Percentiles rank a stretch among this genome's conserved stretches.
Conservation (phyloP, 2,113 vertebrate species). For the Hippopotamus amphibius region DNA sequence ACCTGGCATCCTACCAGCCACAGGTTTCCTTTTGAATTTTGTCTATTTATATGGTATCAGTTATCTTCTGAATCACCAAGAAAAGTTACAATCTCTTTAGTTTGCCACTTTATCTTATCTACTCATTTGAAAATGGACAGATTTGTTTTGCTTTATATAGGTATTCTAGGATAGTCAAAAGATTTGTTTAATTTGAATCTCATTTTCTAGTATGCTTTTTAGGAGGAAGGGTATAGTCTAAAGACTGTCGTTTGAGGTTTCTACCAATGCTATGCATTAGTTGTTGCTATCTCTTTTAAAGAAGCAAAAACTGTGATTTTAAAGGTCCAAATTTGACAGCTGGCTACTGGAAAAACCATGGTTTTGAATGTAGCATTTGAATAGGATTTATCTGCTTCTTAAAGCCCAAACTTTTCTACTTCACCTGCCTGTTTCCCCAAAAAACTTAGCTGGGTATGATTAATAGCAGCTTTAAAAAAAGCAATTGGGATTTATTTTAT, state of each 20-base stretch:
- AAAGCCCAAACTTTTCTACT: background rate
- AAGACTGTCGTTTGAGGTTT: background rate
- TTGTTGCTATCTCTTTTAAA: background rate
- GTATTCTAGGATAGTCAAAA: slow-evolving; percentile 25
- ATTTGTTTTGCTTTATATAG: background rate
- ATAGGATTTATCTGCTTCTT: background rate
- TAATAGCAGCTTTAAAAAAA: slow-evolving; percentile 10
- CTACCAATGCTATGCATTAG: too few species aligned
- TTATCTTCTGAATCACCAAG: slow-evolving; percentile 19
- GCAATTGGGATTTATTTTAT: background rate
- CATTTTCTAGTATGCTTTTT: slow-evolving; percentile 43
- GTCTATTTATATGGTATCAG: background rate
- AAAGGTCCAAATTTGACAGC: background rate
- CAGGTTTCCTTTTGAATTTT: slow-evolving; percentile 15
- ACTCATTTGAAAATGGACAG: slow-evolving; percentile 34
- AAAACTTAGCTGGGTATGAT: background rate
- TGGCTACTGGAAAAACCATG: background rate
- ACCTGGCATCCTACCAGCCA: slow-evolving; percentile 21
- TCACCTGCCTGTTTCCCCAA: background rate
- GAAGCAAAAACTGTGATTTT: background rate
- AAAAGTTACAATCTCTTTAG: background rate
- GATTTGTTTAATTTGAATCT: slow-evolving; percentile 46
- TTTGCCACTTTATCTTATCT: slow-evolving; percentile 11
- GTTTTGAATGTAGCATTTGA: background rate
- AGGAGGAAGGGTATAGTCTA: background rate